Base-by-base conservation (phyloP, 1,140 invertebrate genomes). In the Pinna nobilis region DNA sequence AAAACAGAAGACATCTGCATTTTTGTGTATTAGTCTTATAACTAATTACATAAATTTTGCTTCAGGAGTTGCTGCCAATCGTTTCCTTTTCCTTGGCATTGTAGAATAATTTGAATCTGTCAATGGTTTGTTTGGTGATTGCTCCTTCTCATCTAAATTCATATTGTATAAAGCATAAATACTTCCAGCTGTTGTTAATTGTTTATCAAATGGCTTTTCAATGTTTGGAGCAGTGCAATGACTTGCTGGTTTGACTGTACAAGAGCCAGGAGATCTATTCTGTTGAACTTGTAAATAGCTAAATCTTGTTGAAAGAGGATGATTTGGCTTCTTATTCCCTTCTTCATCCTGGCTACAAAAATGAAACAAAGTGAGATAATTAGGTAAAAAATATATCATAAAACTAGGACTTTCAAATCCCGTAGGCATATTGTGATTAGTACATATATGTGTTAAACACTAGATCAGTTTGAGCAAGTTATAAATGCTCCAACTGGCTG, bases 61-160 rank as follows among this genome's bases (percentile, higher is more conserved):
- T 32, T 63, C 59, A n/a, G 69, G 60, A 11, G 60, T 61, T 32
- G 39, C 67, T 23, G 28, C 49, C 50, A 69, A 64, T 57, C 66
- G 69, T 59, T 74, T 64, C 15, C 66, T 64, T 47, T 74, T 74
- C 32, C 72, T 74, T 35, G 72, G 72, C 72, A 74, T 74, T 20
- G 72, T 74, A 47, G 57, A 63, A 33, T 63, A 68, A 35, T 61
- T 68, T 13, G 25, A 11, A 49, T 55, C 49, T 35, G 23, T 55
- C 32, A 25, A 33, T 23, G 44, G 3, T 47, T 39, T 74, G 7
- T 47, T 30, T 69, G 72, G 72, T 44, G 66, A 69, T n/a, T 44
- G 23, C 23, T 68, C 47, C 2, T 69, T 60, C 23, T 61, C 47
- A 50, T 47, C 47, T 28, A 39, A 49, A 50, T 51, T 33, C 50